Evolutionary conservation across 2,888 invertebrate genomes (phyloP), one percentile per base, ranked within the genome.

Genomic region (Aporophyla lueneburgensis): DNA sequence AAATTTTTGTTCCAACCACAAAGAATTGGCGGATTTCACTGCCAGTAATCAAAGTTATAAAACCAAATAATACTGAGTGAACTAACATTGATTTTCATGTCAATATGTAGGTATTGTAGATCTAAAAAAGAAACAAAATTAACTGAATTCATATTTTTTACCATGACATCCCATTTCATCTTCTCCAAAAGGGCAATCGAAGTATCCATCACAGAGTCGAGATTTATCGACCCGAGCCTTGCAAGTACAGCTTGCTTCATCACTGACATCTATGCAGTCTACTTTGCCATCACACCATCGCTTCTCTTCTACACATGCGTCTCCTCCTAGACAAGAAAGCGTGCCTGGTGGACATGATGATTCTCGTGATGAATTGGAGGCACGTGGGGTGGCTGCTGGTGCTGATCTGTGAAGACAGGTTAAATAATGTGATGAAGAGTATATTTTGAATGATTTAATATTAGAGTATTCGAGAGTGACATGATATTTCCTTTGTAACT

Each of bases 131-230:
- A 0, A n/a, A 71, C 0, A 33, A 40, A 10, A 4, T 5, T 0
- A 16, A 14, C 5, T 53, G 3, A 51, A 19, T 7, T 58, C 12
- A 14, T 46, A 14, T 19, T 12, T 24, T 58, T 95, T 95, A 98
- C 98, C 98, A 90, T 97, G 97, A 91, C 98, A 99, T 33, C 97
- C 98, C 88, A 97, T 94, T 95, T 99, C 98, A 89, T 98, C 98
- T 95, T 98, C 98, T 33, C 98, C 98, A 87, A 97, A 97, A 0
- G 98, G 98, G 92, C 98, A 99, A 90, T 99, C 99, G 66, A 97
- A 97, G 89, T 98, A 98, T 24, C 98, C 98, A 92, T 99, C 99
- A 90, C 99, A 99, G 0, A 97, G 92, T 84, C 98, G 97, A 5
- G 97, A 95, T 65, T 95, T 94, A 24, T 97, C 97, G 19, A 99